Evolutionary conservation across 2,888 invertebrate genomes (phyloP).

Genomic region (Tiliacea aurago): DNA sequence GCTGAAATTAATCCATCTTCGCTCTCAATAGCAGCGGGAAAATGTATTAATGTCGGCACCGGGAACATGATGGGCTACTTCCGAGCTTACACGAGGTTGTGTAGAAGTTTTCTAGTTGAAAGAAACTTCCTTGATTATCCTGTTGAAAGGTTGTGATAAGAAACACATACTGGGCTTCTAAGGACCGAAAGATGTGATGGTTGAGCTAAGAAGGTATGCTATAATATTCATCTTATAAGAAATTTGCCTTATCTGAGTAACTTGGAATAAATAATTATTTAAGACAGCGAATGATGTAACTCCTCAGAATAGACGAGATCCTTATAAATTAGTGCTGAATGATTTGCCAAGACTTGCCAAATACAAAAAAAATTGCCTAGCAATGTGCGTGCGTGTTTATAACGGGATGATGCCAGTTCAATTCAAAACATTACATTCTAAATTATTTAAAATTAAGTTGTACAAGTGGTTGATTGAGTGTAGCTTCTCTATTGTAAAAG

Average conservation of each 20-base stretch:
- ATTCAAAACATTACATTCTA: too few relatives aligned
- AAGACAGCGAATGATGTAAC: too few relatives aligned
- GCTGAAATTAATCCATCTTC: slow-evolving; percentile 88
- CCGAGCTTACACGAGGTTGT: slow-evolving; percentile 29
- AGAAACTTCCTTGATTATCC: slow-evolving; percentile 5
- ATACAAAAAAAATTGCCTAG: too few relatives aligned
- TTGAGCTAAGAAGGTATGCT: not conserved
- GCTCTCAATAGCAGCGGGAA: slow-evolving; percentile 75
- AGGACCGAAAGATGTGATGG: not conserved
- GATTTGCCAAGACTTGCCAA: too few relatives aligned
- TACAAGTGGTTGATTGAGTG: too few relatives aligned
- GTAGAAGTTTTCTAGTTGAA: slow-evolving; percentile 21
- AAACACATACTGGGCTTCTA: not conserved
- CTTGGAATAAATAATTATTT: too few relatives aligned
- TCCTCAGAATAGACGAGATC: too few relatives aligned
- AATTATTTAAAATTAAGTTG: too few relatives aligned
- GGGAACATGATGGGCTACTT: slow-evolving; percentile 59
- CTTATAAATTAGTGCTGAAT: too few relatives aligned
- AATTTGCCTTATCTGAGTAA: not conserved
- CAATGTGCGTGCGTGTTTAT: too few relatives aligned
- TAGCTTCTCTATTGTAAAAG: too few relatives aligned
- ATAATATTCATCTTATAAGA: not conserved
- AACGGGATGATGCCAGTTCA: too few relatives aligned
- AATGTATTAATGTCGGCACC: slow-evolving; percentile 78
- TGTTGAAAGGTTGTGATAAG: not conserved